These are phyloP conservation scores for Threskiornis aethiopicus DNA, from an alignment of 2,797 vertebrate genomes.

Conservation along the genomic window DNA sequence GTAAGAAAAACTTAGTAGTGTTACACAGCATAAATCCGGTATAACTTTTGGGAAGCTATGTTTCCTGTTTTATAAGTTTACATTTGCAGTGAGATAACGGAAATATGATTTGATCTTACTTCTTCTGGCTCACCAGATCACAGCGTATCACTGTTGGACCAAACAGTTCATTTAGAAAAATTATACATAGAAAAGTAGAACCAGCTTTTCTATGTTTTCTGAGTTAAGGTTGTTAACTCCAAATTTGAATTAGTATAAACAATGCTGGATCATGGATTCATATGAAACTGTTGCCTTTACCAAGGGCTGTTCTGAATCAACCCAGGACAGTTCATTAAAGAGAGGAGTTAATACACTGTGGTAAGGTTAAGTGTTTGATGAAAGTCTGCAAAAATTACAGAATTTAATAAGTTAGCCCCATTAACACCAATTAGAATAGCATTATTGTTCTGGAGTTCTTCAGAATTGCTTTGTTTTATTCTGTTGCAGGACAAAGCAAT, in stretches of 20 bases:
- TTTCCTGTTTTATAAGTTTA: not conserved
- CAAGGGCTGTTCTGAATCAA: not conserved
- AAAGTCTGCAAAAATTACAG: not conserved
- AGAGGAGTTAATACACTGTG: not conserved
- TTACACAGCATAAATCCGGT: not conserved
- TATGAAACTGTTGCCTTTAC: not conserved
- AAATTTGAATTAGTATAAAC: not conserved
- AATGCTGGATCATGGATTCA: not conserved
- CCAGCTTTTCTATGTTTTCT: not conserved
- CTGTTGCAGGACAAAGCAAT: constrained; percentile 80
- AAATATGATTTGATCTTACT: not conserved
- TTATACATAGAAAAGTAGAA: not conserved
- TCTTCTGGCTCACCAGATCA: not conserved
- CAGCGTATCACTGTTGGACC: not conserved
- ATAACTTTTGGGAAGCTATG: not conserved
- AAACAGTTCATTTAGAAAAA: not conserved
- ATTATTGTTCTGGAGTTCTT: not conserved
- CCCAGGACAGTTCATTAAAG: not conserved
- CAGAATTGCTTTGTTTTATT: not conserved
- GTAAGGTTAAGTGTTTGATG: not conserved
- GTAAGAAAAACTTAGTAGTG: not conserved
- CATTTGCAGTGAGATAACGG: not conserved
- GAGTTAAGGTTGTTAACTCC: not conserved
- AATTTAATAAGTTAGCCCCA: not conserved
- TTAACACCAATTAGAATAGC: not conserved